Evolutionary conservation across 2,113 vertebrate species (phyloP).

Genomic region (Pseudopipra pipra): DNA sequence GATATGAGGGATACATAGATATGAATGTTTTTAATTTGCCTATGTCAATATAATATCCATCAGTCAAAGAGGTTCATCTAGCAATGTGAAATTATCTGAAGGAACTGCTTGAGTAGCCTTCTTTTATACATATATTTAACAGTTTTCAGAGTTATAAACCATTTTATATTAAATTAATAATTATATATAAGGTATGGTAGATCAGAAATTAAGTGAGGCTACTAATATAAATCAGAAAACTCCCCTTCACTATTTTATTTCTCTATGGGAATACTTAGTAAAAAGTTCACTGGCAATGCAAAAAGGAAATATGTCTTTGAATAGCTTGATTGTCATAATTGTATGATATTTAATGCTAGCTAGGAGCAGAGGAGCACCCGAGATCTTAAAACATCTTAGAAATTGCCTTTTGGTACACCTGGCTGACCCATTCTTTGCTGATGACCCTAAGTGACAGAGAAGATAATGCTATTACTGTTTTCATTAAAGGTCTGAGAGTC

Average conservation of each 20-base stretch:
- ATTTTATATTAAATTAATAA: background rate
- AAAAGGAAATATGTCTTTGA: background rate
- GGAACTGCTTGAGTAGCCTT: background rate
- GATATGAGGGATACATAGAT: background rate
- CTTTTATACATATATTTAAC: background rate
- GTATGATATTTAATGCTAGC: background rate
- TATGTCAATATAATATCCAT: background rate
- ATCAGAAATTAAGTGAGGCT: background rate
- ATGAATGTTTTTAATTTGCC: background rate
- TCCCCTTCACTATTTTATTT: background rate
- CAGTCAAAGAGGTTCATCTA: background rate
- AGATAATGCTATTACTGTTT: background rate
- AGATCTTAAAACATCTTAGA: background rate
- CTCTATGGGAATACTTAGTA: background rate
- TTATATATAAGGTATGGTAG: background rate
- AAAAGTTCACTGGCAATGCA: background rate
- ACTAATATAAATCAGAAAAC: background rate
- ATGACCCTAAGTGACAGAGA: background rate
- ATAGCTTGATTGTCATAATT: background rate
- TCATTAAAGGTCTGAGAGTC: background rate
- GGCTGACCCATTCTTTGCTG: background rate
- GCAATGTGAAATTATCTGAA: background rate
- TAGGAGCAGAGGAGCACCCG: background rate
- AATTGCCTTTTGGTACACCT: background rate
- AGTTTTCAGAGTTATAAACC: background rate